Percentiles rank a stretch among this genome's conserved stretches.
Conservation (phyloP, 2,113 vertebrate genomes). For the Aspidoscelis tigris region DNA sequence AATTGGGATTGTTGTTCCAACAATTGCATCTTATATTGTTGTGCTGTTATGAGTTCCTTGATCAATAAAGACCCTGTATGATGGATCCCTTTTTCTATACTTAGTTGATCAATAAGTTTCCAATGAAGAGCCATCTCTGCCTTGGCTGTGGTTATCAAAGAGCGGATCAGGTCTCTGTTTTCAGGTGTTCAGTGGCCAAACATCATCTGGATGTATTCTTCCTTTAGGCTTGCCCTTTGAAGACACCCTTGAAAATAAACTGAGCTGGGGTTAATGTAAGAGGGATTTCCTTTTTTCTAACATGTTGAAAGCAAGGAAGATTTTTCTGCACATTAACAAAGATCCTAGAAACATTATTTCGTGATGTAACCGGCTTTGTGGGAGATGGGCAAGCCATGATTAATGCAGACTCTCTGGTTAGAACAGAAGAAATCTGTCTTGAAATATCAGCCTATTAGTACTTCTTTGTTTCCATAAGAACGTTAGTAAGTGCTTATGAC, state of each 20-base stretch:
- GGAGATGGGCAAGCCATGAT: not conserved
- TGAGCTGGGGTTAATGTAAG: not conserved
- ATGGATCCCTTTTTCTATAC: too few relatives aligned
- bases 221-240: not conserved
- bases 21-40: too few relatives aligned
- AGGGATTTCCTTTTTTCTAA: not conserved
- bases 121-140: too few relatives aligned
- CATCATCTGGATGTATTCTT: not conserved
- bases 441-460: conserved; percentile 13
- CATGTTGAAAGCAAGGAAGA: not conserved
- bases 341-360: not conserved
- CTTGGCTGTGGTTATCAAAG: too few relatives aligned
- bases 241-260: not conserved
- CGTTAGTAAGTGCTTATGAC: not conserved
- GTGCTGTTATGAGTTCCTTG: too few relatives aligned
- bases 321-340: not conserved
- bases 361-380: not conserved
- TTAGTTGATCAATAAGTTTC: too few relatives aligned
- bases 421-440: not conserved
- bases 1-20: too few relatives aligned
- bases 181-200: not conserved
- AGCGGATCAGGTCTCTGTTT: too few relatives aligned
- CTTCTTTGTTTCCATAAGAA: conserved; percentile 1
- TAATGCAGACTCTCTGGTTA: not conserved
- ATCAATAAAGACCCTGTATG: too few relatives aligned